Evolutionary conservation across 2,113 vertebrate genomes (phyloP).

Genomic region (Pedetes capensis): DNA sequence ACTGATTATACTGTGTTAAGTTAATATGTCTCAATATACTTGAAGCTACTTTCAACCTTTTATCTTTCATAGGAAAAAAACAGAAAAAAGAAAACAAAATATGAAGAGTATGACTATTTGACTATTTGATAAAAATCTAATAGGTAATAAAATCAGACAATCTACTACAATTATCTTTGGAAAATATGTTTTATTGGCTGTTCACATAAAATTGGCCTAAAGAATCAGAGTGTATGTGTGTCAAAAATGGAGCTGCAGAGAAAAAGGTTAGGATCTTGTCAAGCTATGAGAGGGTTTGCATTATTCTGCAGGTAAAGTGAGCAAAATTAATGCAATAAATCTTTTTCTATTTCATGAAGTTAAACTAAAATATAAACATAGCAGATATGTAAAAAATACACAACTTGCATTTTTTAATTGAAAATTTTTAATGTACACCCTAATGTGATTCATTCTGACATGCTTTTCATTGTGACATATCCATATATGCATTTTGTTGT

Average conservation of each 20-base stretch:
- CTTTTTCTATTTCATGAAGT: background rate
- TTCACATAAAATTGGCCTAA: background rate
- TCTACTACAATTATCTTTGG: background rate
- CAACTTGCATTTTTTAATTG: background rate
- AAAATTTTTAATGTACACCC: too few relatives aligned
- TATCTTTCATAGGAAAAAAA: background rate
- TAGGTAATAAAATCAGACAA: background rate
- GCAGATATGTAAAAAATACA: background rate
- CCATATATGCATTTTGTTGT: too few relatives aligned
- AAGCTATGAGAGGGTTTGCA: background rate
- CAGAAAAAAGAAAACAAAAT: background rate
- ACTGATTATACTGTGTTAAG: background rate
- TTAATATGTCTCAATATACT: background rate
- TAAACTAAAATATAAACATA: background rate
- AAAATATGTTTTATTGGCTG: background rate
- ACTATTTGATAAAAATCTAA: background rate
- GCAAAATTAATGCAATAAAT: background rate
- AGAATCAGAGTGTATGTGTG: background rate
- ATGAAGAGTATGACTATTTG: background rate
- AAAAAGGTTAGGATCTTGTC: background rate
- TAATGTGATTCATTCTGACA: too few relatives aligned
- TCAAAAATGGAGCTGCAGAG: background rate
- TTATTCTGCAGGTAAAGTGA: background rate
- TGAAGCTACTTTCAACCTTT: background rate
- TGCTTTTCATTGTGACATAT: too few relatives aligned